Percentiles rank a stretch among this genome's conserved stretches.
These are phyloP conservation scores for Centropus unirufus DNA, from an alignment of 2,113 vertebrate genomes.

Conservation along the genomic window DNA sequence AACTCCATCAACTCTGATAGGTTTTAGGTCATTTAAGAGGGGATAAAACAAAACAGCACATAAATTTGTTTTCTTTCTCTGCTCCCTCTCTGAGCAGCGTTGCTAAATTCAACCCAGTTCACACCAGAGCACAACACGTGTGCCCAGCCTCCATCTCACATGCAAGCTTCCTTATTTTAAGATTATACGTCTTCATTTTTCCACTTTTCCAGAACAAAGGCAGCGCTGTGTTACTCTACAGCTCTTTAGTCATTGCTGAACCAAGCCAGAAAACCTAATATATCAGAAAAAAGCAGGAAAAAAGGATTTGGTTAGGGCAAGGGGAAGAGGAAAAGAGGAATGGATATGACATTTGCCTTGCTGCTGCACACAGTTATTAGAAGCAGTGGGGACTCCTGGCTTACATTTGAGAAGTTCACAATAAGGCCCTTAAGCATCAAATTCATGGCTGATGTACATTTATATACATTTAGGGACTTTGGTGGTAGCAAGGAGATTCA, in stretches of 20 bases:
- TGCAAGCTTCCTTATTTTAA: background rate
- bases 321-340: background rate
- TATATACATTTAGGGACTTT: background rate
- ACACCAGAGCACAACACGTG: background rate
- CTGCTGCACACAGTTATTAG: background rate
- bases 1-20: background rate
- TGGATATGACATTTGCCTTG: background rate
- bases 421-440: background rate
- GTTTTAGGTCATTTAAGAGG: background rate
- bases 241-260: constrained; percentile 28
- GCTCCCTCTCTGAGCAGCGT: background rate
- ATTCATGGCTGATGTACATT: background rate
- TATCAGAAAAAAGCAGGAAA: constrained; percentile 45
- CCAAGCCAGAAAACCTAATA: background rate
- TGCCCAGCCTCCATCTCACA: background rate
- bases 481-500: background rate
- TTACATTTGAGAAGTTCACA: background rate
- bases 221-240: constrained; percentile 26
- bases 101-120: background rate
- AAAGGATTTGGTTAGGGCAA: constrained; percentile 51
- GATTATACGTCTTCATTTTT: constrained; percentile 30
- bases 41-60: background rate
- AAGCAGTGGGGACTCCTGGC: background rate
- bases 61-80: background rate
- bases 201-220: constrained; percentile 43